Percentiles rank a stretch among this genome's conserved stretches.
phyloP scores from a whole-genome alignment of 2,113 vertebrate genomes.

The Eclectus roratus region DNA sequence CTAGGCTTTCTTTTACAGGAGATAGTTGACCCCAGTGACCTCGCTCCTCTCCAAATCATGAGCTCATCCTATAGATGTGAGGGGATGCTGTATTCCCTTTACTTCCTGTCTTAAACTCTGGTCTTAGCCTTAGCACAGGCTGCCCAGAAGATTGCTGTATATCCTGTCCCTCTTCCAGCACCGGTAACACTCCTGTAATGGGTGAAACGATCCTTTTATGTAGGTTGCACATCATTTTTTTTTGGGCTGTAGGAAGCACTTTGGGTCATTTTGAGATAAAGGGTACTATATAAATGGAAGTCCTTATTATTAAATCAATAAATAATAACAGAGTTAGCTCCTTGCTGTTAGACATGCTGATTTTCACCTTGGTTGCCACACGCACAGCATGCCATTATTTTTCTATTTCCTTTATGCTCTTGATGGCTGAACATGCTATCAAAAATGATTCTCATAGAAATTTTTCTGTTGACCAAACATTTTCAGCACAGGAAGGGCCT shows the following conservation, averaged over 20 bases:
- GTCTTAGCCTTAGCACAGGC: neutral
- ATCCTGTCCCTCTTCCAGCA: neutral
- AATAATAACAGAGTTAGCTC: neutral
- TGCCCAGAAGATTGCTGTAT: neutral
- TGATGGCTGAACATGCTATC: neutral
- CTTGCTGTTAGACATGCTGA: neutral
- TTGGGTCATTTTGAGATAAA: neutral
- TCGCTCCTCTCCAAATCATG: neutral
- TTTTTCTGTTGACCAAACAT: neutral
- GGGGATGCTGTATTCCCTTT: neutral
- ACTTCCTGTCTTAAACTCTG: neutral
- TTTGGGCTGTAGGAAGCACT: neutral
- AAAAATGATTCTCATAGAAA: neutral
- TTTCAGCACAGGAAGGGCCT: neutral
- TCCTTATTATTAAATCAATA: neutral
- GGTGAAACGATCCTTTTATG: rapidly evolving
- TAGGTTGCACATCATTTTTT: neutral
- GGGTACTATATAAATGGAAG: neutral
- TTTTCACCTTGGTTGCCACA: neutral
- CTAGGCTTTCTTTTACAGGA: neutral
- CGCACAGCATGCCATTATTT: neutral
- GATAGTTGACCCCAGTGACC: neutral
- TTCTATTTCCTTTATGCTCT: neutral
- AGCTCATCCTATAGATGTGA: neutral
- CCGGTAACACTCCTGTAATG: neutral